Evolutionary conservation across 2,797 vertebrate species (phyloP).

Genomic region (Typhlichthys eigenmanni): DNA sequence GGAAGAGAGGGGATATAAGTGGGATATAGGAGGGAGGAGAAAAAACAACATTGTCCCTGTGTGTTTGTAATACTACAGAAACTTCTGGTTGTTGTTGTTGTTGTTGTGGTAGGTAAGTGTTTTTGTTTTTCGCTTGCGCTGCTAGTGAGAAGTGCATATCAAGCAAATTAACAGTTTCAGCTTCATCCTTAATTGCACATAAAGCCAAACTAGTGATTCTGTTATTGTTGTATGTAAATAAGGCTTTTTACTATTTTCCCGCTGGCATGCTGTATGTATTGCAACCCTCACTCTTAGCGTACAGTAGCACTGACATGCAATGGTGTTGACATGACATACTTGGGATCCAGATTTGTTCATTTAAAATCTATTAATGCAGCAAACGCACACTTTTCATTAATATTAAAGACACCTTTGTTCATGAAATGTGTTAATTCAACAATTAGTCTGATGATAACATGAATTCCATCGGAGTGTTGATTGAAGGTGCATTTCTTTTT

Average conservation of each 20-base stretch:
- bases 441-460: no score
- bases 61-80: conserved; percentile 63
- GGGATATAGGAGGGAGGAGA: conserved; percentile 24
- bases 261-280: conserved; percentile 48
- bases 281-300: no score
- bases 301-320: not conserved
- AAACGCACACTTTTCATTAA: not conserved
- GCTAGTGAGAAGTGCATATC: conserved; percentile 69
- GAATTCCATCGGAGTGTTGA: no score
- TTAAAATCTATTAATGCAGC: not conserved
- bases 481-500: no score
- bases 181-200: conserved; percentile 76
- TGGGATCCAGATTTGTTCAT: not conserved
- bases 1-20: not conserved
- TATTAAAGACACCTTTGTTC: not conserved
- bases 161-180: conserved; percentile 77
- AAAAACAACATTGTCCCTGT: conserved; percentile 59
- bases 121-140: conserved; percentile 66
- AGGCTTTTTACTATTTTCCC: conserved; percentile 59
- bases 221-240: conserved; percentile 68
- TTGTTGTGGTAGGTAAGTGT: conserved; percentile 49
- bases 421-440: not conserved
- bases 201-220: conserved; percentile 66
- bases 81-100: conserved; percentile 54
- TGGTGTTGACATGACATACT: no score